Evolutionary conservation across 2,113 vertebrate genomes (phyloP), one percentile per base, ranked within the genome.

Genomic region (Pao palembangensis): DNA sequence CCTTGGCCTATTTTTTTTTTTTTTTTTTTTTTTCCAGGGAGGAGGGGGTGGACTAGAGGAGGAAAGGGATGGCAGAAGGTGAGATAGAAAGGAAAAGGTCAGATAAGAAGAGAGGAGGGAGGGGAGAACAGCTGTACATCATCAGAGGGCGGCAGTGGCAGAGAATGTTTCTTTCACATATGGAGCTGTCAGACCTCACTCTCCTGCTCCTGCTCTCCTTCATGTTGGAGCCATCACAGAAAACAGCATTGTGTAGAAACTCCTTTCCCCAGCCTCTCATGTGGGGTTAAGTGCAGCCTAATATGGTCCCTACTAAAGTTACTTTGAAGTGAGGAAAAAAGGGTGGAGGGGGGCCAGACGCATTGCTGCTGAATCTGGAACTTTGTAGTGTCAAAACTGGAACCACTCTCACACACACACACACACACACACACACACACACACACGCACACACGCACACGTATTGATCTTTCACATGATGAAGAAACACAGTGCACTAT

Each of bases 251-350:
- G 11, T 68, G 55, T 44, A 74, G 61, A 78, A 82, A 55, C 60
- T 61, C 69, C 58, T 76, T 69, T 72, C 63, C 65, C 58, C 71
- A 61, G 67, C 63, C 72, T 61, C 80, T 81, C 74, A 67, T 67
- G 83, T 68, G 69, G 91, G 91, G 92, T 94, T 93, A 94, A 94
- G 91, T 87, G 90, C 85, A 90, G 82, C 86, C 88, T 92, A 94
- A 96, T 93, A 91, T 88, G 88, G 83, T 87, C 85, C 80, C 90
- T 93, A 92, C 93, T 93, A 93, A 90, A 89, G 91, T 90, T 92
- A 88, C 93, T 96, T 94, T 96, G 92, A 96, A 94, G 92, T 93
- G 87, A 89, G 90, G 90, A 88, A 92, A 82, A 64, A 64, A 1
- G 64, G 77, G 79, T 64, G 75, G 74, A 63, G 61, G 43, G 52